These are phyloP conservation scores for Pachliopta kotzebuea DNA, from an alignment of 2,888 invertebrate species.

Conservation along the genomic window DNA sequence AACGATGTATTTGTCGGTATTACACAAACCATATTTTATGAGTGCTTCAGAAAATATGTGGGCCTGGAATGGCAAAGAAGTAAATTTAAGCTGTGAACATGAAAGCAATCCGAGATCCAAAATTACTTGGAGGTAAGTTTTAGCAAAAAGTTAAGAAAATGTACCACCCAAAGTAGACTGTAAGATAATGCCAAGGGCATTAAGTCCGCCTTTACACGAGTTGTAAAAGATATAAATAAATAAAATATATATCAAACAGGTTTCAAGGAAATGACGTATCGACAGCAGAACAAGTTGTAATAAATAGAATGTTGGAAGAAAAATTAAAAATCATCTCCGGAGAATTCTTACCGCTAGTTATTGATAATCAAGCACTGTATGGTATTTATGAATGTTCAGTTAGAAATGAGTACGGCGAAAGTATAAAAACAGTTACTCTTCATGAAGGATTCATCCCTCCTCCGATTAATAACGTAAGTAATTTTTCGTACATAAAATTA, in stretches of 20 bases:
- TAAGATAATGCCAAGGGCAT: too few relatives aligned
- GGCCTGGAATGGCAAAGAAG: conserved; percentile 56
- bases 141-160: too few relatives aligned
- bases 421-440: conserved; percentile 48
- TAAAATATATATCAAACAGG: conserved; percentile 33
- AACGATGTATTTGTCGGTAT: conserved; percentile 51
- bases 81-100: conserved; percentile 56
- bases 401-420: conserved; percentile 49
- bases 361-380: conserved; percentile 46
- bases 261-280: conserved; percentile 42
- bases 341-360: conserved; percentile 38
- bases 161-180: too few relatives aligned
- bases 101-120: conserved; percentile 55
- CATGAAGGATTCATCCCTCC: conserved; percentile 54
- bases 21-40: conserved; percentile 56
- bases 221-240: too few relatives aligned
- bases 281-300: conserved; percentile 40
- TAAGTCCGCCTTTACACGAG: too few relatives aligned
- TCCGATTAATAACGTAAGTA: conserved; percentile 51
- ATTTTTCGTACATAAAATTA: neutral
- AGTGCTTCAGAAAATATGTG: conserved; percentile 45
- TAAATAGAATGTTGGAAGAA: conserved; percentile 42
- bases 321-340: conserved; percentile 21
- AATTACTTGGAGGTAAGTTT: conserved; percentile 59
- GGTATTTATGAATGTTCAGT: conserved; percentile 59